A percentile compares a stretch with the other conserved stretches of the same genome.
These are phyloP conservation scores for Masnerella sp. DNA, from an alignment of 2,888 invertebrate species.

Conservation along the genomic window DNA sequence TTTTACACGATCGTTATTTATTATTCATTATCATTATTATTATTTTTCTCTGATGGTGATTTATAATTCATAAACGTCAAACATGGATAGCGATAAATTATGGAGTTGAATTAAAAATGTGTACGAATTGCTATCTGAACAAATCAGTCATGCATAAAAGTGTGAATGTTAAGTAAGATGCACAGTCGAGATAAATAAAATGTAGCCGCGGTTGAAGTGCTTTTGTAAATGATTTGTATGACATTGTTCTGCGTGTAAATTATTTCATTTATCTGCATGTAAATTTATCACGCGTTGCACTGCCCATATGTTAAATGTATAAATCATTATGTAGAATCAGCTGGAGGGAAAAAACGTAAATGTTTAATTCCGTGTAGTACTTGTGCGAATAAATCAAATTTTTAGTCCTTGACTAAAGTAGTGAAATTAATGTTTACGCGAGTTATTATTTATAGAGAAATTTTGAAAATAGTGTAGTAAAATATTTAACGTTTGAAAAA, in stretches of 20 bases:
- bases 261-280: slow-evolving; percentile 18
- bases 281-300: neutral
- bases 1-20: too few species aligned
- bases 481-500: too few species aligned
- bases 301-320: slow-evolving; percentile 3
- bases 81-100: too few species aligned
- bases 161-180: slow-evolving; percentile 14
- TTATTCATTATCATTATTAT: too few species aligned
- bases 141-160: neutral
- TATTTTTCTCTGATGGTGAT: too few species aligned
- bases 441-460: too few species aligned
- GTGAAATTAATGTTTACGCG: too few species aligned
- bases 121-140: neutral
- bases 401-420: neutral
- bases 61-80: too few species aligned
- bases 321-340: neutral
- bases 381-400: neutral
- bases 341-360: neutral
- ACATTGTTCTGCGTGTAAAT: slow-evolving; percentile 11
- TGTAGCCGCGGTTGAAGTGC: neutral
- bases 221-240: slow-evolving; percentile 11
- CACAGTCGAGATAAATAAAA: slow-evolving; percentile 7
- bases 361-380: neutral
- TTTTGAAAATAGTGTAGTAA: too few species aligned
- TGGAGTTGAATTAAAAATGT: too few species aligned